Base-by-base conservation (phyloP, 2,888 invertebrate genomes). In the Drosophila birchii region DNA sequence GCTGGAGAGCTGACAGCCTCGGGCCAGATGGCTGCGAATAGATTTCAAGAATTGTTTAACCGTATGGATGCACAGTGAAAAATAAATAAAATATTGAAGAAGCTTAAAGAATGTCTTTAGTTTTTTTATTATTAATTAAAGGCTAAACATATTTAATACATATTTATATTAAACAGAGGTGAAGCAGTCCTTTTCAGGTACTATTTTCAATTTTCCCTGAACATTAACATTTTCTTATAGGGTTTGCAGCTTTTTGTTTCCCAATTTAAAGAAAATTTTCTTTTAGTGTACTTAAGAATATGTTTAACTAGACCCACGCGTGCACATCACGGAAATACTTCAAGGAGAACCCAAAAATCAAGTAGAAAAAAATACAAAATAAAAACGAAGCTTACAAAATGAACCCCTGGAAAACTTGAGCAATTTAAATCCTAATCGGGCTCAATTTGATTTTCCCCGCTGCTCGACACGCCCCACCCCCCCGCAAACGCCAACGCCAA, bases 401-500 rank as follows among this genome's bases (percentile, higher is more conserved):
- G 55, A 68, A 49, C 36, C 41, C 14, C 47, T 26, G 66, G 62
- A 53, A 78, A 80, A 64, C 64, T 79, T 77, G 64, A 62, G 69
- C 86, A 78, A 81, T 87, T 87, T 82, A 78, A 77, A 74, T 67
- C 71, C 69, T 83, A 79, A 86, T 82, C 87, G 77, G 74, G 54
- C 56, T 67, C 67, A 67, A 78, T 71, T 78, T 78, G 77, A 73
- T 73, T 63, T 60, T 60, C 12, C 39, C 26, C 18, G 45, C 41
- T 39, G 29, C 32, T 14, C 11, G 16, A 26, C 47, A 12, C 41
- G n/a, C 59, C 16, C 8, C 20, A 43, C 44, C n/a, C 16, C 47
- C 18, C 14, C 36, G 20, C 26, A 26, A 8, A 18, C 12, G 29
- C 41, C 55, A 44, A 23, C 23, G 20, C 14, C 49, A 23, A 14